Percentiles rank a stretch among this genome's conserved stretches.
phyloP scores from a whole-genome alignment of 1,140 invertebrate species.

The Pogonomyrmex barbatus region DNA sequence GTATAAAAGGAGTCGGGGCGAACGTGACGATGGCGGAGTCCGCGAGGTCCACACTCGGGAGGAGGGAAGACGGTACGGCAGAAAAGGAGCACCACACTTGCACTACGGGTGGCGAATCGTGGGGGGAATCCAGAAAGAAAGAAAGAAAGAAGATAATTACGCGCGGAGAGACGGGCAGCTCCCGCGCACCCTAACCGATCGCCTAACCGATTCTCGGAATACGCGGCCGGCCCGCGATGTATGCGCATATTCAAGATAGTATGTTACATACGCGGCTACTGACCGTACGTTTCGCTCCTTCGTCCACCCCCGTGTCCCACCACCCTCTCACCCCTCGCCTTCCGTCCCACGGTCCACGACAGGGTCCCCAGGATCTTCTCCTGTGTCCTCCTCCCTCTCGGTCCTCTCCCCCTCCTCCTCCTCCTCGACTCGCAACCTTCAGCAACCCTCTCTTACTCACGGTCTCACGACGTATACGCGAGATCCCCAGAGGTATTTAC shows the following conservation, averaged over 20 bases:
- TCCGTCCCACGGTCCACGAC: constrained; percentile 32
- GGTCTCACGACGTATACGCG: constrained; percentile 77
- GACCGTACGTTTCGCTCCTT: constrained; percentile 77
- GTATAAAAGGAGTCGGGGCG: constrained; percentile 31
- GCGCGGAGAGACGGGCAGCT: constrained; percentile 81
- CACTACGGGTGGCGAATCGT: constrained; percentile 16
- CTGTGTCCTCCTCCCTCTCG: constrained; percentile 60
- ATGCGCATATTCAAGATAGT: constrained; percentile 86
- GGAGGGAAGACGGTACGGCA: neutral
- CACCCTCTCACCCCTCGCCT: constrained; percentile 24
- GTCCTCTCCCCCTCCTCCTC: constrained; percentile 33
- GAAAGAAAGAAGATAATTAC: constrained; percentile 84
- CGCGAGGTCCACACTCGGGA: neutral
- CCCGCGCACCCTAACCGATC: constrained; percentile 81
- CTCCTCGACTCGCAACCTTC: constrained; percentile 32
- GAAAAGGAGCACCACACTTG: constrained; percentile 33
- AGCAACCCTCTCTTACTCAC: constrained; percentile 69
- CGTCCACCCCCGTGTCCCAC: constrained; percentile 65
- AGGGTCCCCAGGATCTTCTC: constrained; percentile 14
- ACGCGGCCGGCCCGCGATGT: constrained; percentile 82
- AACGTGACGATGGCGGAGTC: constrained; percentile 47
- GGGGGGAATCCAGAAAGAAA: constrained; percentile 57
- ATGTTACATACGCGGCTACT: constrained; percentile 85
- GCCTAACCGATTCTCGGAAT: constrained; percentile 84
- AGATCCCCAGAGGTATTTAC: constrained; percentile 84